A percentile compares a stretch with the other conserved stretches of the same genome.
phyloP scores from a whole-genome alignment of 1,140 invertebrate species.

The Rhagoletis pomonella region DNA sequence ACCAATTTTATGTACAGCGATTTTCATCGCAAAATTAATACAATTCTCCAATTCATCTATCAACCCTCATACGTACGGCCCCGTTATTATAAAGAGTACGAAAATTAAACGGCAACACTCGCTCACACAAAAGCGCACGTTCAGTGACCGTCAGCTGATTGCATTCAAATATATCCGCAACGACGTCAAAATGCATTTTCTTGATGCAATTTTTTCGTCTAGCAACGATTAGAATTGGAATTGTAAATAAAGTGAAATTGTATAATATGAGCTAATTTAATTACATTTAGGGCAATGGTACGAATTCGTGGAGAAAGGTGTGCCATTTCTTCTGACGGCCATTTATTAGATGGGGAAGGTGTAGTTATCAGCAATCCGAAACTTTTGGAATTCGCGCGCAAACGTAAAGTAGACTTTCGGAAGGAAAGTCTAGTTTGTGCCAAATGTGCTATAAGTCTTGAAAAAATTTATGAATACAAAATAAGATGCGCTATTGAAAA shows the following conservation, averaged over 20 bases:
- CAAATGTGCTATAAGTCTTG: constrained; percentile 50
- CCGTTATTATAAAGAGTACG: too few species aligned
- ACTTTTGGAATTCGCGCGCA: constrained; percentile 56
- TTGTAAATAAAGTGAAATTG: neutral
- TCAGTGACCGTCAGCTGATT: too few species aligned
- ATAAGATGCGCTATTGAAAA: neutral
- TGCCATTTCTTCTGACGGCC: neutral
- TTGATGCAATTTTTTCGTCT: neutral
- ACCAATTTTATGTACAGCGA: too few species aligned
- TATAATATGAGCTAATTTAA: neutral
- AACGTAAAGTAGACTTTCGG: constrained; percentile 55
- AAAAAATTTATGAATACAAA: constrained; percentile 56
- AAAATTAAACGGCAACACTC: too few species aligned
- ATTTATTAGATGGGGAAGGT: neutral
- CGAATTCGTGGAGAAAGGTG: neutral
- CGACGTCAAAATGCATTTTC: too few species aligned
- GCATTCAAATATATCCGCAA: too few species aligned
- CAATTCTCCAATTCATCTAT: too few species aligned
- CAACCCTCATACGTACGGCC: too few species aligned
- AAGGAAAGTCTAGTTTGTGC: constrained; percentile 53
- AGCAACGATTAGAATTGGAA: neutral
- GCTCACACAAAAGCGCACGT: too few species aligned
- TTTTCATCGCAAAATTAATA: too few species aligned
- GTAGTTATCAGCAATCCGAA: constrained; percentile 49
- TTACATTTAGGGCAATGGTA: neutral